phyloP scores from a whole-genome alignment of 2,888 invertebrate genomes.

The Alloplasta piceator region DNA sequence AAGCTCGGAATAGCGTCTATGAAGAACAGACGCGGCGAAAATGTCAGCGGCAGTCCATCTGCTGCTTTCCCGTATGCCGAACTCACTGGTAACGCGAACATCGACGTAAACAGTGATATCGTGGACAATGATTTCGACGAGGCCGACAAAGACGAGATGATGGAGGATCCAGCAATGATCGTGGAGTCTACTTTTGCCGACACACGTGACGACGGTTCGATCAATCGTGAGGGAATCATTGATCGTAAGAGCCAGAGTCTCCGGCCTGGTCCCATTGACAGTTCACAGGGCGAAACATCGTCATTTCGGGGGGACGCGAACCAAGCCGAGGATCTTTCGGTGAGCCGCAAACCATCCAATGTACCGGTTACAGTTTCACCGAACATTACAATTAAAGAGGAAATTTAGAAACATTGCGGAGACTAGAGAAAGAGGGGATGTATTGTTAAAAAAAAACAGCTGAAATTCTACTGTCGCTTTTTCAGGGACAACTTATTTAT shows the following conservation, averaged over 20 bases:
- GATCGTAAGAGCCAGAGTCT: slow-evolving; percentile 87
- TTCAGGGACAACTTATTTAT: too few species aligned
- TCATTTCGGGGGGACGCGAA: slow-evolving; percentile 66
- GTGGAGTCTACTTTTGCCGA: slow-evolving; percentile 89
- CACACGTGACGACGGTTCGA: slow-evolving; percentile 86
- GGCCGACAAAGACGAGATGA: slow-evolving; percentile 75
- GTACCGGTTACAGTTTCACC: slow-evolving; percentile 90
- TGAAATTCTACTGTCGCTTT: too few species aligned
- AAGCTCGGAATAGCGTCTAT: slow-evolving; percentile 93
- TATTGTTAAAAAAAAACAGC: too few species aligned
- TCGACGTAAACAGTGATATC: slow-evolving; percentile 84
- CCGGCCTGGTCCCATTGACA: slow-evolving; percentile 76
- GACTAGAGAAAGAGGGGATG: too few species aligned
- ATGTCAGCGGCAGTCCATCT: slow-evolving; percentile 75
- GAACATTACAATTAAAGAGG: slow-evolving; percentile 86
- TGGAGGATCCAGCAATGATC: slow-evolving; percentile 83
- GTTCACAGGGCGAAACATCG: slow-evolving; percentile 78
- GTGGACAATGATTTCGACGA: slow-evolving; percentile 69
- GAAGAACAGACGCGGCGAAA: slow-evolving; percentile 86
- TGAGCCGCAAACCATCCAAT: slow-evolving; percentile 84
- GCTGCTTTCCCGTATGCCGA: slow-evolving; percentile 88
- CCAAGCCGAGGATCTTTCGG: slow-evolving; percentile 92
- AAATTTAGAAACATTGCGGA: slow-evolving; percentile 61
- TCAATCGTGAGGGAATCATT: slow-evolving; percentile 84
- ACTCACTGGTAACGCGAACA: slow-evolving; percentile 82